These are phyloP conservation scores for Caiman crocodilus DNA, from an alignment of 2,797 vertebrate species.

Conservation along the genomic window DNA sequence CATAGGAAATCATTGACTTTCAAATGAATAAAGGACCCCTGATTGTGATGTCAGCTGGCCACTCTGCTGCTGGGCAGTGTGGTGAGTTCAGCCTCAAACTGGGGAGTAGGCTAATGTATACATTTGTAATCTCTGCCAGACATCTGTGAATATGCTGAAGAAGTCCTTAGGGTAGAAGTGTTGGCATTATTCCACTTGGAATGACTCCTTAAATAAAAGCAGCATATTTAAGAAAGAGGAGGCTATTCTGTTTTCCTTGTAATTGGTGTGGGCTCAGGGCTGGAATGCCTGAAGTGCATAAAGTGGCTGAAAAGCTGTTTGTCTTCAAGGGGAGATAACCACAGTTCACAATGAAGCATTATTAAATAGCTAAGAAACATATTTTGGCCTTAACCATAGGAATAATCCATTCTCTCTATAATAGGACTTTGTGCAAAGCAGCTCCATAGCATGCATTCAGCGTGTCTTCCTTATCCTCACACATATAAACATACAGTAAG, in stretches of 20 bases:
- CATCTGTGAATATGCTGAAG: slow-evolving; percentile 67
- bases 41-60: not conserved
- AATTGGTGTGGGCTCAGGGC: slow-evolving; percentile 35
- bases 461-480: not conserved
- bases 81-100: slow-evolving; percentile 3
- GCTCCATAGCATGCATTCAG: not conserved
- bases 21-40: not conserved
- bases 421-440: not conserved
- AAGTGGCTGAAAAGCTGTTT: slow-evolving; percentile 50
- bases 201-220: slow-evolving; percentile 65
- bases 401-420: slow-evolving; percentile 1
- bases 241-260: slow-evolving; percentile 59
- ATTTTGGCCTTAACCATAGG: slow-evolving; percentile 3
- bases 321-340: slow-evolving; percentile 45
- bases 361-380: slow-evolving; percentile 28
- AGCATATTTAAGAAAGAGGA: slow-evolving; percentile 36
- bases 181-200: slow-evolving; percentile 65
- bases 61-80: not conserved
- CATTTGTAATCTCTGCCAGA: slow-evolving; percentile 59
- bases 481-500: not conserved
- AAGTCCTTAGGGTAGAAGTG: slow-evolving; percentile 62
- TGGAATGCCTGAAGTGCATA: slow-evolving; percentile 46
- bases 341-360: slow-evolving; percentile 7
- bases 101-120: not conserved
- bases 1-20: not conserved